Evolutionary conservation across 35 echinoderm and acorn worm species (phyloP).

Genomic region (Lytechinus pictus): DNA sequence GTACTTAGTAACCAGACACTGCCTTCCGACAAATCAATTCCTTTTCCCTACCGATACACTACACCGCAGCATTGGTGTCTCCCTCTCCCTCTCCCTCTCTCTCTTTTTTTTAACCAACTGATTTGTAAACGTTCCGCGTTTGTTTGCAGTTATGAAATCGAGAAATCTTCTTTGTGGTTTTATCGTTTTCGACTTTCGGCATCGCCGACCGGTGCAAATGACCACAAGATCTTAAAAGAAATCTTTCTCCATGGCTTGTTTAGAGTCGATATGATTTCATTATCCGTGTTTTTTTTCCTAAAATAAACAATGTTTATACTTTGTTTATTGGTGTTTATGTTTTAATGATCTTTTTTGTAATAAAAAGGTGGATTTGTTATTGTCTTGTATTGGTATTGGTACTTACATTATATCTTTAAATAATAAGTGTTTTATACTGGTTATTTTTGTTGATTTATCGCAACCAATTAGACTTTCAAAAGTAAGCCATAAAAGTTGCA

Average conservation of each 20-base stretch:
- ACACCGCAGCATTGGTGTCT: neutral
- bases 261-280: neutral
- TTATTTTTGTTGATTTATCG: too few species aligned
- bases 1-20: neutral
- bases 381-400: too few species aligned
- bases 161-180: neutral
- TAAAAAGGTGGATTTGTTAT: too few species aligned
- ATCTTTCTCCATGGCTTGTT: neutral
- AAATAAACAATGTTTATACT: too few species aligned
- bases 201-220: neutral
- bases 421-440: too few species aligned
- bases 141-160: slow-evolving; percentile 22
- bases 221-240: neutral
- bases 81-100: neutral
- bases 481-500: too few species aligned
- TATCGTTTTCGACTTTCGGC: slow-evolving; percentile 9
- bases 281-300: neutral
- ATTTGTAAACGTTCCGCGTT: slow-evolving; percentile 15
- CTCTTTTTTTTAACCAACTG: neutral
- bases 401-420: too few species aligned
- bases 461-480: too few species aligned
- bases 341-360: too few species aligned
- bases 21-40: slow-evolving; percentile 36
- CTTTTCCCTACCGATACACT: neutral
- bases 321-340: too few species aligned